Evolutionary conservation across 2,888 invertebrate species (phyloP), one percentile per base, ranked within the genome.

Genomic region (Onchidella celtica): DNA sequence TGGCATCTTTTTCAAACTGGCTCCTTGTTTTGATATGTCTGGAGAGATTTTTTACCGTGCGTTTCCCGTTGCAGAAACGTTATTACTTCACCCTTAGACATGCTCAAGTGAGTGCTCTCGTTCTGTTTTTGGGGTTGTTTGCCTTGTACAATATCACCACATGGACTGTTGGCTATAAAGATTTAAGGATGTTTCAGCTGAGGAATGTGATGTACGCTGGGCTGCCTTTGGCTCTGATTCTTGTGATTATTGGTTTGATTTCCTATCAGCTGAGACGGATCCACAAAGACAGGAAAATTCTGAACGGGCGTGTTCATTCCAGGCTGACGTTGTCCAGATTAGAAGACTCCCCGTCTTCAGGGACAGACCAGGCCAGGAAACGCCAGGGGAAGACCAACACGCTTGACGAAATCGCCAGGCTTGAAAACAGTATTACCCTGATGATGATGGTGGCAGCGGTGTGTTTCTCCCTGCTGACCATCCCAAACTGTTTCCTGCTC

Each of bases 391-490:
- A 32, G 27, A 57, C 38, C 6, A 36, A 34, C 2, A 21, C 78
- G 14, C 78, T 79, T 0, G 63, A 79, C n/a, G 72, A 63, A 11
- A 79, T 79, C 24, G 79, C 70, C 32, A 59, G 72, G 4, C 24
- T 79, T 32, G 79, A 79, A 36, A 79, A 79, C 72, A 79, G 72
- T 29, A 79, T 79, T 72, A 79, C 79, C 11, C 9, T 79, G 6
- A 79, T 79, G 79, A 79, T 79, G 79, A 32, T 72, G 0, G 72
- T 70, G 24, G 72, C 79, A 2, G 79, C 79, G 24, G 32, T 79
- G 4, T 72, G 40, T 36, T 79, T 79, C 34, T 70, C 63, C 0
- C 1, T 79, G 3, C 79, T 79, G 0, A 79, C 79, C 38, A 72
- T 79, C 3, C 79, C 79, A 2, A 47, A 72, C 65, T 79, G 79